A percentile compares a stretch with the other conserved stretches of the same genome.
Evolutionary conservation across 2,888 invertebrate species (phyloP).

Genomic region (Argynnis bischoffii): DNA sequence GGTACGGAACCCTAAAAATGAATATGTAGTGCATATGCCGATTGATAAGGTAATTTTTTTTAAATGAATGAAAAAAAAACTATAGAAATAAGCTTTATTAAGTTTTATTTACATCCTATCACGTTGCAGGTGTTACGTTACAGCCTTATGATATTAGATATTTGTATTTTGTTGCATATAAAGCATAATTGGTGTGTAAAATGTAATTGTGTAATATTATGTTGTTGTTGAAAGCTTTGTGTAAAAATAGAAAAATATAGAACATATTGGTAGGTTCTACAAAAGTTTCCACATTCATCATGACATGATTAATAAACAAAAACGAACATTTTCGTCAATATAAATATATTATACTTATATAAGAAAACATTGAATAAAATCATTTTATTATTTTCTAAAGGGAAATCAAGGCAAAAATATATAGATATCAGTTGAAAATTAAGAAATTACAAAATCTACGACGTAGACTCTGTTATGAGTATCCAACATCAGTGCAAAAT

Average conservation of each 20-base stretch:
- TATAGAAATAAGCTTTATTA: slow-evolving; percentile 42
- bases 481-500: slow-evolving; percentile 6
- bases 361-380: too few relatives aligned
- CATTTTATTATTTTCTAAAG: too few relatives aligned
- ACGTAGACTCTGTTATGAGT: slow-evolving; percentile 8
- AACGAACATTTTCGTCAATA: background rate
- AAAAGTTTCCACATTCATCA: slow-evolving; percentile 21
- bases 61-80: too few relatives aligned
- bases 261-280: slow-evolving; percentile 22
- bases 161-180: slow-evolving; percentile 37
- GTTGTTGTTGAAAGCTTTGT: slow-evolving; percentile 31
- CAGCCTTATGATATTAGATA: slow-evolving; percentile 36
- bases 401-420: too few relatives aligned
- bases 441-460: background rate
- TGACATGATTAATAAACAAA: slow-evolving; percentile 11
- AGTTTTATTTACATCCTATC: slow-evolving; percentile 43
- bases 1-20: too few relatives aligned
- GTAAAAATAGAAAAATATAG: slow-evolving; percentile 25
- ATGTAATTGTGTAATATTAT: slow-evolving; percentile 25
- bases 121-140: slow-evolving; percentile 58
- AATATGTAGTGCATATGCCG: background rate
- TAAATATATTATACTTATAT: background rate
- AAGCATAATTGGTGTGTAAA: slow-evolving; percentile 31
- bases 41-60: too few relatives aligned
- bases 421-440: background rate